Evolutionary conservation across 1,140 invertebrate species (phyloP), one percentile per base, ranked within the genome.

Genomic region (Achatina immaculata): DNA sequence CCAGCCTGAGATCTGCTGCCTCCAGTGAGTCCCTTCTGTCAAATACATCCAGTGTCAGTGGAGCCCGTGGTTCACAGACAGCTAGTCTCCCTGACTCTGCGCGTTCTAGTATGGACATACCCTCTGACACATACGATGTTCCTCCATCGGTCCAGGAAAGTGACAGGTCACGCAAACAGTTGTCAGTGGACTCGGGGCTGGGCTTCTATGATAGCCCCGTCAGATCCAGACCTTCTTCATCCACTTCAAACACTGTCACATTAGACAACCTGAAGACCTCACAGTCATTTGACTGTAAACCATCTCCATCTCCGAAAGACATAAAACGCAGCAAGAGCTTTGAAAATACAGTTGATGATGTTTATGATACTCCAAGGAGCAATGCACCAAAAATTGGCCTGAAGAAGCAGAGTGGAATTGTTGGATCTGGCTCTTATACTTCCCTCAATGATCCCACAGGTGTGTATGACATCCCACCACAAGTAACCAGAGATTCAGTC

Each of bases 381-480:
- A 87, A 87, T 40, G 82, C 84, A 45, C 83, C 83, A 24, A 82
- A 78, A 58, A 43, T 85, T n/a, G 81, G 81, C 42, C 72, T 82
- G 21, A 87, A 83, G 40, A 76, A 76, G 24, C 42, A 0, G 28
- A 45, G 36, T 19, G 72, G 77, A 14, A 28, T 19, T 51, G 38
- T 79, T 36, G 0, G 71, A 31, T 80, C 48, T 55, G 75, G 84
- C 68, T 82, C 84, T 71, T 55, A 51, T 55, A 65, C 43, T 74
- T 58, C 71, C 75, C 14, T 80, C 58, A 76, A 81, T 36, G 48
- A 80, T 19, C 19, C 82, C 36, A 81, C 83, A 34, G 43, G 45
- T 78, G 88, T 92, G 11, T 92, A 92, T 85, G 92, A 92, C 86
- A 89, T 92, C 65, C 92, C 92, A 38, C 92, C 92, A 16, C 92